These are phyloP conservation scores for Thera britannica DNA, from an alignment of 2,888 invertebrate species.

Conservation along the genomic window DNA sequence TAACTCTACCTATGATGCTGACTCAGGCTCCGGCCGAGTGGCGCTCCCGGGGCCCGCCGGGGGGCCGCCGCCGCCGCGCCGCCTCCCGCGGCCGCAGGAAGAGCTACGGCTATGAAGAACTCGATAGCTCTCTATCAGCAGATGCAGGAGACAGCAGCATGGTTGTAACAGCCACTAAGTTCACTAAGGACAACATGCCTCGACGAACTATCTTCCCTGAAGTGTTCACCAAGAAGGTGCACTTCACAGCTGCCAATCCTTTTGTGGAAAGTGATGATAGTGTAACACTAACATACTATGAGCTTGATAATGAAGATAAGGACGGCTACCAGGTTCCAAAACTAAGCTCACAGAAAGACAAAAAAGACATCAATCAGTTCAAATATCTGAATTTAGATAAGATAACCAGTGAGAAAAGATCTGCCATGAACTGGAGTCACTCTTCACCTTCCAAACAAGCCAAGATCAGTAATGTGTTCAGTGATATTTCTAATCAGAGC, in stretches of 20 bases:
- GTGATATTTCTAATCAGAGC: constrained; percentile 66
- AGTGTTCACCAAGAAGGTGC: constrained; percentile 71
- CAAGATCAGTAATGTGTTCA: constrained; percentile 60
- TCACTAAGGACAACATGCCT: constrained; percentile 77
- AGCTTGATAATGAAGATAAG: constrained; percentile 66
- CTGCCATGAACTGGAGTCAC: constrained; percentile 64
- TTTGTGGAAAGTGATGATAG: constrained; percentile 81
- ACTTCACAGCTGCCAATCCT: constrained; percentile 75
- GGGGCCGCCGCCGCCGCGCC: constrained; percentile 64
- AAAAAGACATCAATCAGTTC: constrained; percentile 72
- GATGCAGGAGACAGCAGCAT: constrained; percentile 83
- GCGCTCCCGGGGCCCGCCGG: constrained; percentile 50
- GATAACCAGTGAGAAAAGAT: constrained; percentile 67
- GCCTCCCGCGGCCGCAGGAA: constrained; percentile 60
- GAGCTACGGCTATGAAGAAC: constrained; percentile 79
- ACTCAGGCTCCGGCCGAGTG: constrained; percentile 49
- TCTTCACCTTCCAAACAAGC: constrained; percentile 77
- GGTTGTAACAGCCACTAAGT: constrained; percentile 81
- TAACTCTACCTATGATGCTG: constrained; percentile 72
- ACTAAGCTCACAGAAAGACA: constrained; percentile 39
- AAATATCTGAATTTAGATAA: constrained; percentile 76
- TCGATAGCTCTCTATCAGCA: constrained; percentile 85
- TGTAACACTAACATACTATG: constrained; percentile 79
- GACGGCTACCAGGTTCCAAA: constrained; percentile 59
- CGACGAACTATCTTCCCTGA: constrained; percentile 75